Conservation (phyloP, 2,797 vertebrate species). For the Urophycis tenuis region DNA sequence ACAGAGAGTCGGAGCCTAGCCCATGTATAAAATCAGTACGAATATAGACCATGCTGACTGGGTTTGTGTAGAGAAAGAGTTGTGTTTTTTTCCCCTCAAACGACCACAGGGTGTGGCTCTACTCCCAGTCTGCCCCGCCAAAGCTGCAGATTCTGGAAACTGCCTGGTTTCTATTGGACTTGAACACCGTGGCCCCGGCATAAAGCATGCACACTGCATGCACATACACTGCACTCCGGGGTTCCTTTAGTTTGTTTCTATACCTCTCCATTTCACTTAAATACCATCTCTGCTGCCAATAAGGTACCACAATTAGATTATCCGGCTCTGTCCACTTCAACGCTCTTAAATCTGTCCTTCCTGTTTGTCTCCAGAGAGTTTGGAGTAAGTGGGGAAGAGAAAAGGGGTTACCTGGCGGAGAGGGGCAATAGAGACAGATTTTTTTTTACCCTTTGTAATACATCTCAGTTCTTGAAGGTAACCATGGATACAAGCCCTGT, state of each 20-base stretch:
- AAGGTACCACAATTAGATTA: slow-evolving; percentile 59
- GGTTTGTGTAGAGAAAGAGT: background rate
- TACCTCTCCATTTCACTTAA: slow-evolving; percentile 34
- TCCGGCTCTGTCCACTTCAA: slow-evolving; percentile 51
- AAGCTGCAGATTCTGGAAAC: background rate
- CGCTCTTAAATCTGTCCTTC: slow-evolving; percentile 42
- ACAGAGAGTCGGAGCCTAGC: background rate
- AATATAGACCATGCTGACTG: background rate
- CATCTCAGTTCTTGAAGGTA: slow-evolving; percentile 54
- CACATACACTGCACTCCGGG: slow-evolving; percentile 29
- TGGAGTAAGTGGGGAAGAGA: slow-evolving; percentile 47
- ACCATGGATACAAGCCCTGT: slow-evolving; percentile 56
- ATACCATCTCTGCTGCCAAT: slow-evolving; percentile 46
- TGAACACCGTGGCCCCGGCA: slow-evolving; percentile 4
- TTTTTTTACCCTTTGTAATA: slow-evolving; percentile 49
- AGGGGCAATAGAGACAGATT: slow-evolving; percentile 31
- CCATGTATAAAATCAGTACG: background rate
- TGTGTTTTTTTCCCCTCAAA: background rate
- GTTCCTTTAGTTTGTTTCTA: slow-evolving; percentile 24
- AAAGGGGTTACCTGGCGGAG: slow-evolving; percentile 30
- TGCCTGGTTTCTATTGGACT: background rate
- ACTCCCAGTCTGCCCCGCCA: background rate
- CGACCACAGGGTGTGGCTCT: background rate
- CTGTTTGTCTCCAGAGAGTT: slow-evolving; percentile 54
- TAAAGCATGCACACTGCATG: slow-evolving; percentile 42